phyloP scores from a whole-genome alignment of 1,140 invertebrate genomes.

The Euwallacea fornicatus region DNA sequence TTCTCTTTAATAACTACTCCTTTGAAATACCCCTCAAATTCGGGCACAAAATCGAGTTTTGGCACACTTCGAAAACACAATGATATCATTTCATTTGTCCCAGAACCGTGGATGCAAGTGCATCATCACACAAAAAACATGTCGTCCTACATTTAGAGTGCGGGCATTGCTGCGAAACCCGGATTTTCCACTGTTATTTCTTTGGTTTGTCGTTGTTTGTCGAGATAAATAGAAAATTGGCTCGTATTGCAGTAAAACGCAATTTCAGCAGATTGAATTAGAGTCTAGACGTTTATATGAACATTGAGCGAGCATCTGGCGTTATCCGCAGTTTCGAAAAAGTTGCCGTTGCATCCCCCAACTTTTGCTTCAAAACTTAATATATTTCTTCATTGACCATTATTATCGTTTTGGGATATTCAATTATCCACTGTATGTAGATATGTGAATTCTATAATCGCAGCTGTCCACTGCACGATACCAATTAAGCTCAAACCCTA shows the following conservation, averaged over 20 bases:
- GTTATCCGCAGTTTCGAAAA: constrained; percentile 14
- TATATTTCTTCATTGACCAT: neutral
- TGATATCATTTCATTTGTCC: too few relatives aligned
- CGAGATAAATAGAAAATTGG: constrained; percentile 36
- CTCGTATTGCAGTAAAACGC: constrained; percentile 31
- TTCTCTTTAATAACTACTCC: too few relatives aligned
- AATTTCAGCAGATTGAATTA: constrained; percentile 33
- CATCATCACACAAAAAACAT: constrained; percentile 1
- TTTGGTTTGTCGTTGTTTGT: constrained; percentile 30
- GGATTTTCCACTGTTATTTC: constrained; percentile 23
- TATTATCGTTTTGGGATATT: too few relatives aligned
- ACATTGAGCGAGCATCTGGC: constrained; percentile 28
- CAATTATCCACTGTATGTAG: too few relatives aligned
- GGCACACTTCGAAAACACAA: too few relatives aligned
- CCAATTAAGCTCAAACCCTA: neutral
- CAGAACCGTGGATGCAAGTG: neutral
- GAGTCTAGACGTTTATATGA: constrained; percentile 25
- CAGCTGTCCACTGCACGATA: neutral
- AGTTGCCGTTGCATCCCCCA: neutral
- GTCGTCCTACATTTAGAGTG: constrained; percentile 21
- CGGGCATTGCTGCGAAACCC: constrained; percentile 10
- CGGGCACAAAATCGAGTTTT: too few relatives aligned
- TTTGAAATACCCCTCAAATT: too few relatives aligned
- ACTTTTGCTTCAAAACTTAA: constrained; percentile 2
- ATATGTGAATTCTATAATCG: too few relatives aligned